Evolutionary conservation across 2,888 invertebrate species (phyloP), one percentile per base, ranked within the genome.

Genomic region (Drosophila ustulata): DNA sequence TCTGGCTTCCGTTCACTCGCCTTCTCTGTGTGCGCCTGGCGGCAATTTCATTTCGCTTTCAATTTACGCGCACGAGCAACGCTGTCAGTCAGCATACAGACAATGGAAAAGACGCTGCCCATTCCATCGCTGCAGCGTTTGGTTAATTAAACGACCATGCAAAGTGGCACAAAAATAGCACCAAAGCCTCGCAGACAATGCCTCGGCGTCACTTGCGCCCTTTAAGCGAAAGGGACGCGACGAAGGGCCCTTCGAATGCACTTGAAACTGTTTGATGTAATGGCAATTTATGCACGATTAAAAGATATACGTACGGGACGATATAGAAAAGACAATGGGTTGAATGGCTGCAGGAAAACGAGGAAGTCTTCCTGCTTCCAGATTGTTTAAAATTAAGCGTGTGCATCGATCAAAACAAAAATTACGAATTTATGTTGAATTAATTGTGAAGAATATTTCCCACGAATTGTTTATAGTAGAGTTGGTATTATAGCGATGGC

Each of bases 41-140:
- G 68, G 77, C 68, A 68, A 66, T 77, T 70, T 50, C 63, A 80
- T 75, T 78, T 78, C 62, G 64, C 71, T 81, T 75, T 75, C 66
- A 69, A 79, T 81, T 74, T 81, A 71, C 66, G 59, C 64, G 61
- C 76, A 68, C 65, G 53, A 59, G 61, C 61, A 59, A 50, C 62
- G 59, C 57, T 58, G 68, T 63, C 63, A 63, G 51, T 58, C 72
- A 51, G 49, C 63, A 63, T 45, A 55, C 72, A 51, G 46, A 51
- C 41, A 65, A 59, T 37, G 68, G 58, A 66, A 43, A 69, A 58
- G 69, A 69, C 67, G 50, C 56, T 68, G 46, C 47, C 62, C 66
- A 34, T 62, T 34, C 53, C 52, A 59, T 18, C 18, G 18, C 18
- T 18, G 18, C 18, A 18, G 32, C 41, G 53, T 43, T 56, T 61